Conservation (phyloP, 2,113 vertebrate genomes). For the Paracanthobrama guichenoti region DNA sequence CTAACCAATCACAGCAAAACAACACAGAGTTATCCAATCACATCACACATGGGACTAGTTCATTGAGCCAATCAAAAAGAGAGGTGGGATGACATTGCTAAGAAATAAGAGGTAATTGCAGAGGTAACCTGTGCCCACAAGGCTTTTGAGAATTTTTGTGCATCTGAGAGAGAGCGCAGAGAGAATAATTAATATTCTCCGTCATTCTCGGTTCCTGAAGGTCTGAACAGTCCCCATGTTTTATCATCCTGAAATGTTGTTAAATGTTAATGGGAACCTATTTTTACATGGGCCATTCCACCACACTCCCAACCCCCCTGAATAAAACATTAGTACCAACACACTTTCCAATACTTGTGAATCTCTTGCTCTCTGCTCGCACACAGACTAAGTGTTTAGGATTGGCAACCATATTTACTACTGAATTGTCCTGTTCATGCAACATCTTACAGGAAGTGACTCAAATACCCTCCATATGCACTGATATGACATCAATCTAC, state of each 20-base stretch:
- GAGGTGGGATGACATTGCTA: conserved; percentile 7
- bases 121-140: conserved; percentile 11
- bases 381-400: not conserved
- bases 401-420: not conserved
- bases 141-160: not conserved
- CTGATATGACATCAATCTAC: not conserved
- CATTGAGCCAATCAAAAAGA: conserved; percentile 13
- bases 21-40: not conserved
- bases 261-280: conserved; percentile 76
- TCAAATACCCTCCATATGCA: not conserved
- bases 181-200: conserved; percentile 67
- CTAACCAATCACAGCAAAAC: not conserved
- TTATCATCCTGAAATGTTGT: conserved; percentile 71
- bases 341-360: not conserved
- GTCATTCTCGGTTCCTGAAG: conserved; percentile 59
- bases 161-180: conserved; percentile 23
- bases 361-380: not conserved
- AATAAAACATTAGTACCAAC: conserved; percentile 22
- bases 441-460: not conserved
- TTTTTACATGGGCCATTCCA: conserved; percentile 66
- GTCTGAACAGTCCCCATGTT: conserved; percentile 64
- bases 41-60: not conserved
- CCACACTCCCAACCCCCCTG: conserved; percentile 27
- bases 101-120: conserved; percentile 11
- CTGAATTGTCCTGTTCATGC: not conserved